Conservation (phyloP, 2,113 vertebrate species). For the Lontra canadensis region DNA sequence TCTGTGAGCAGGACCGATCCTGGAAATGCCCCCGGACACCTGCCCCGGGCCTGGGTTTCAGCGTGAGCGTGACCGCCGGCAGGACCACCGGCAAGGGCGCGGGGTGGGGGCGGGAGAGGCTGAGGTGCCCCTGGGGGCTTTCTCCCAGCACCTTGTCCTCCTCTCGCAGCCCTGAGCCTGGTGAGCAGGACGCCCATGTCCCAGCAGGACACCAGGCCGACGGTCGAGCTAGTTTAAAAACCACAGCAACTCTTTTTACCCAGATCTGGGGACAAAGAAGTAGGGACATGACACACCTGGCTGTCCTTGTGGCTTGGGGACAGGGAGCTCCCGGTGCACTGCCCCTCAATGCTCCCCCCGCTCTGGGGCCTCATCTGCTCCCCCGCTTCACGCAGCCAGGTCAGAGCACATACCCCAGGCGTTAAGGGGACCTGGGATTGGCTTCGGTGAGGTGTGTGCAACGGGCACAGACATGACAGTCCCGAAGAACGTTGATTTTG, state of each 20-base stretch:
- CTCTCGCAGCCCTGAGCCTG: not conserved
- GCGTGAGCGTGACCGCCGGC: not conserved
- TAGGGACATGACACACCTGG: not conserved
- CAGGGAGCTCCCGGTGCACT: too few relatives aligned
- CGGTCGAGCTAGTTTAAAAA: not conserved
- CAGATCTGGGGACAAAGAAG: not conserved
- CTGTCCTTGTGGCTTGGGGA: not conserved
- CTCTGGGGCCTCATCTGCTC: not conserved
- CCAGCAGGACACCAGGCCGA: too few relatives aligned
- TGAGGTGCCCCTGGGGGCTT: not conserved
- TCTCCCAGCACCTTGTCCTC: not conserved
- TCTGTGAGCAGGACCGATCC: not conserved
- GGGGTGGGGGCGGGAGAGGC: not conserved
- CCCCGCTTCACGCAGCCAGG: too few relatives aligned
- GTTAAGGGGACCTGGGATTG: not conserved
- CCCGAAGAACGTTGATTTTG: not conserved
- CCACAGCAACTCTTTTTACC: not conserved
- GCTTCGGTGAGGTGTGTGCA: fast-evolving
- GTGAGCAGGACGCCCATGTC: not conserved
- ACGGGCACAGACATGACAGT: not conserved
- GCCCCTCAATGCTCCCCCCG: not conserved
- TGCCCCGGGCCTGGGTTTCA: not conserved
- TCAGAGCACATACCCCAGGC: not conserved
- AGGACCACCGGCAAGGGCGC: fast-evolving
- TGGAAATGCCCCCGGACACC: not conserved